Base-by-base conservation (phyloP, 2,113 vertebrate species). In the Colius striatus region DNA sequence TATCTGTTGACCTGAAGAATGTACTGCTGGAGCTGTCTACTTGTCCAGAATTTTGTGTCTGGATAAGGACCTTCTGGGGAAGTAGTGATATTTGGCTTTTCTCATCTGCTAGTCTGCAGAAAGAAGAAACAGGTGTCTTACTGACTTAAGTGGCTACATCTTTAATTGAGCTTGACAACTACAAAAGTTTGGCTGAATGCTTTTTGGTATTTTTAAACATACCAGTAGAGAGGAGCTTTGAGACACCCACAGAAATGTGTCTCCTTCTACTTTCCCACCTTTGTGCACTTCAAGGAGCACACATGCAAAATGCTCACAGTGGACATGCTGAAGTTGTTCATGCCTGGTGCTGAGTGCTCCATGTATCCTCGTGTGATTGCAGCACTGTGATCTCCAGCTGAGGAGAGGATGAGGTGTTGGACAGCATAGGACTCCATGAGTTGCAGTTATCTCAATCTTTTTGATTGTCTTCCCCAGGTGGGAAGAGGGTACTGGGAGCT, bases 251-350 rank as follows among this genome's bases (percentile, higher is more conserved):
- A 89, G 63, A 36, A 73, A 50, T 73, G 23, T 53, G 10, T 76
- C 18, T 66, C 21, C 26, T 86, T 79, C 62, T 74, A 22, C 30
- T 73, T 62, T 68, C 13, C 15, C 25, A 73, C 36, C 66, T 89
- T 63, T 34, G 6, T 78, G 15, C 1, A 3, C 3, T 7, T 57
- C 29, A 61, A 53, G 71, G 47, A 87, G 38, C 14, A 22, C 32
- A 30, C 5, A 21, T 6, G 7, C 10, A 55, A 67, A 77, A 67
- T 12, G 18, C 34, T 14, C 23, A 50, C 1, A 29, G 83, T 80
- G 75, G 36, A 23, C 41, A 0, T 2, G 15, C 43, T 34, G 27
- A 70, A 71, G 34, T 47, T 0, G 0, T 51, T 62, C 0, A 0
- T 60, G 43, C 26, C 5, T 0, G 0, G 36, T 34, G 43, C 34